Evolutionary conservation across 2,888 invertebrate species (phyloP).

Genomic region (Polymixis lichenea): DNA sequence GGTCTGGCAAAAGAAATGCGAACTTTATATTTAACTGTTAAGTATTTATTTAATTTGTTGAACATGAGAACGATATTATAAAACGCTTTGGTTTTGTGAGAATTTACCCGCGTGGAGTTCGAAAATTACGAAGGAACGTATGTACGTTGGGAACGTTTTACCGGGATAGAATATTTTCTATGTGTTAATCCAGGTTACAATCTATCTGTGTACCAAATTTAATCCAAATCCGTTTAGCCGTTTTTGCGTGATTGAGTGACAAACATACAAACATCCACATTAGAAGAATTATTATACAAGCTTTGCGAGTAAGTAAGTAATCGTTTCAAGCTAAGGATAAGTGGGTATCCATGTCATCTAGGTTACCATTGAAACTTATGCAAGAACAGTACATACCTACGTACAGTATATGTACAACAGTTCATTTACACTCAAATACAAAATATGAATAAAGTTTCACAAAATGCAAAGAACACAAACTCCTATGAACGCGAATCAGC

Average conservation of each 20-base stretch:
- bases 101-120: too few relatives aligned
- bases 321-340: background rate
- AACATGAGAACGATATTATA: background rate
- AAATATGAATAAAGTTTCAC: background rate
- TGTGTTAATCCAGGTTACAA: too few relatives aligned
- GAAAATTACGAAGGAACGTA: too few relatives aligned
- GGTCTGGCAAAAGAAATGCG: background rate
- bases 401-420: too few relatives aligned
- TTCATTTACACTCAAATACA: too few relatives aligned
- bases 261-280: too few relatives aligned
- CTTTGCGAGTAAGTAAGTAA: constrained; percentile 4
- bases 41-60: constrained; percentile 5
- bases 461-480: background rate
- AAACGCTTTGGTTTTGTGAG: background rate
- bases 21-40: background rate
- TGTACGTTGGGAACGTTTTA: too few relatives aligned
- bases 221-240: too few relatives aligned
- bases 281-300: background rate
- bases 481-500: background rate
- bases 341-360: background rate
- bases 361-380: background rate
- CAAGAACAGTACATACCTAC: too few relatives aligned
- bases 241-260: too few relatives aligned
- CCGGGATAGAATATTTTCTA: too few relatives aligned
- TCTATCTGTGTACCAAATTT: too few relatives aligned